These are phyloP conservation scores for Brassicogethes aeneus DNA, from an alignment of 2,888 invertebrate genomes.

Conservation along the genomic window DNA sequence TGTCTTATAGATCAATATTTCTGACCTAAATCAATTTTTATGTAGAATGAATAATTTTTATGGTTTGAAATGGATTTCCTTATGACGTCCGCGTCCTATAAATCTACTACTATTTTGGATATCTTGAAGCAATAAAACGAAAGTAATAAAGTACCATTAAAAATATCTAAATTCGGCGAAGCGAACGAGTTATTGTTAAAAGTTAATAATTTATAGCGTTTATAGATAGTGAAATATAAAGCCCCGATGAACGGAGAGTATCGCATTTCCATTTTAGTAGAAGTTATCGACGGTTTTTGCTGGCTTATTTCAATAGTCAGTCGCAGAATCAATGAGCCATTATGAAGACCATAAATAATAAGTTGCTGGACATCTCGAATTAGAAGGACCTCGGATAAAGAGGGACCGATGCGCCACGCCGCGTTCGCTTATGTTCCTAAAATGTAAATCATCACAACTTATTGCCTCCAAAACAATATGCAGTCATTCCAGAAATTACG, in stretches of 20 bases:
- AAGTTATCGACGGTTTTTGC: constrained; percentile 32
- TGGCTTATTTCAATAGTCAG: constrained; percentile 36
- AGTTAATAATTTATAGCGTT: constrained; percentile 30
- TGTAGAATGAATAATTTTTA: too few relatives aligned
- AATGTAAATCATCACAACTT: background rate
- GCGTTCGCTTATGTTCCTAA: background rate
- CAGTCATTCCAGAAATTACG: background rate
- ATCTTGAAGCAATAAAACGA: constrained; percentile 20
- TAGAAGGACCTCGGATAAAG: background rate
- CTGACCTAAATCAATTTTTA: too few relatives aligned
- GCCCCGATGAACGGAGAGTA: constrained; percentile 25
- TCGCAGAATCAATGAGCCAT: constrained; percentile 23
- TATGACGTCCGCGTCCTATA: background rate
- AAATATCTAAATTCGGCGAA: constrained; percentile 20
- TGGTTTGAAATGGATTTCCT: background rate
- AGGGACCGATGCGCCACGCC: background rate
- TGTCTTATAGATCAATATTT: too few relatives aligned
- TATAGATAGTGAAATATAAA: constrained; percentile 28
- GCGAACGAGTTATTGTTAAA: constrained; percentile 30
- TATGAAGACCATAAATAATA: constrained; percentile 2
- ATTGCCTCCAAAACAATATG: background rate
- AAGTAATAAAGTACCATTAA: constrained; percentile 25
- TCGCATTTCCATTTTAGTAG: constrained; percentile 26
- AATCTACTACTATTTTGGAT: constrained; percentile 1
- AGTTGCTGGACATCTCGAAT: constrained; percentile 2